phyloP scores from a whole-genome alignment of 1,140 invertebrate species.

The Anadara kagoshimensis region DNA sequence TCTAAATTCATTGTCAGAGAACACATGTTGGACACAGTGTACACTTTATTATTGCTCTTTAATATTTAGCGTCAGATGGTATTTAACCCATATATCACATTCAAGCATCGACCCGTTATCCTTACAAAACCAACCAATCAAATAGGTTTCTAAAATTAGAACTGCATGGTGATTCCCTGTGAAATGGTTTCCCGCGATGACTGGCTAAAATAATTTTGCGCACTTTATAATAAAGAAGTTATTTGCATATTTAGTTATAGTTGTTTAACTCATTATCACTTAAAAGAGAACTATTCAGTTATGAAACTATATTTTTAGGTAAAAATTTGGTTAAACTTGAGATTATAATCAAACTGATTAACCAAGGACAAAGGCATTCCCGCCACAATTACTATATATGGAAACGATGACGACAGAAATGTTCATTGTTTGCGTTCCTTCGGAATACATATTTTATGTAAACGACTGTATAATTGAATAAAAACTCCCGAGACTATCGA shows the following conservation, averaged over 20 bases:
- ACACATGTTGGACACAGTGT: no score
- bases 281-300: no score
- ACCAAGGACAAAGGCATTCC: constrained; percentile 13
- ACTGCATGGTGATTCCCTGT: constrained; percentile 10
- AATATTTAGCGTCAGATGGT: constrained; percentile 25
- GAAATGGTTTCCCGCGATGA: neutral
- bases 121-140: constrained; percentile 35
- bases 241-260: neutral
- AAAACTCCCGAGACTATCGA: no score
- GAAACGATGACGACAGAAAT: constrained; percentile 22
- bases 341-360: no score
- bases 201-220: neutral
- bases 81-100: constrained; percentile 25
- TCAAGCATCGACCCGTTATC: constrained; percentile 43
- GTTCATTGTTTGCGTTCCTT: neutral
- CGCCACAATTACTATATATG: constrained; percentile 53
- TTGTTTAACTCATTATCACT: no score
- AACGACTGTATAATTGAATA: no score
- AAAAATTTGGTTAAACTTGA: no score
- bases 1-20: neutral
- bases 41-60: neutral
- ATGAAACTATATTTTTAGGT: no score
- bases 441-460: constrained; percentile 4
- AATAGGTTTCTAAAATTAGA: constrained; percentile 38
- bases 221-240: neutral